phyloP scores from a whole-genome alignment of 64 coral and sea anemone species.

The Pocillopora damicornis region DNA sequence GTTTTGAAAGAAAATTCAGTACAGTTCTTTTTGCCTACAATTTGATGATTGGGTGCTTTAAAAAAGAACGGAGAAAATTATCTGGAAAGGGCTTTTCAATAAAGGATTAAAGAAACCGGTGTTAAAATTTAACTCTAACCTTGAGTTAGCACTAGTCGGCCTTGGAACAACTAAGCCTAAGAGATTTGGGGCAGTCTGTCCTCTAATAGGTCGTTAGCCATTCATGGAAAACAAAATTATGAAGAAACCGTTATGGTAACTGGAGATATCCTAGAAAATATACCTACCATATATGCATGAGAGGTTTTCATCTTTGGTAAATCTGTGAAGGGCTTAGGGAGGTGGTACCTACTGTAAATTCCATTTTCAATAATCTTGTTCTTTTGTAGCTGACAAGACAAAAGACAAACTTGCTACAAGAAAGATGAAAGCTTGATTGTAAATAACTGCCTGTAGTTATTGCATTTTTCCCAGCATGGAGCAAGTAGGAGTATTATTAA shows the following conservation, averaged over 20 bases:
- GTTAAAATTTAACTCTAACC: no score
- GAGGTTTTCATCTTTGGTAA: neutral
- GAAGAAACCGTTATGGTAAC: neutral
- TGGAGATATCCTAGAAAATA: neutral
- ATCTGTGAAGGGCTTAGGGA: neutral
- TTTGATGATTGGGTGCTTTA: no score
- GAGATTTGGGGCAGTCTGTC: neutral
- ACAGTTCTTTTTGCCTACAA: no score
- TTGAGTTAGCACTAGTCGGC: no score
- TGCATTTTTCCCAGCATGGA: no score
- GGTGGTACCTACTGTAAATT: conserved; percentile 18
- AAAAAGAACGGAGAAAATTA: no score
- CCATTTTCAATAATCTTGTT: neutral
- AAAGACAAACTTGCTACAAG: neutral
- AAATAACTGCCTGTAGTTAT: neutral
- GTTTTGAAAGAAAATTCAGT: no score
- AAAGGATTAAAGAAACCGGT: no score
- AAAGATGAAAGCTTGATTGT: neutral
- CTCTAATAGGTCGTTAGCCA: neutral
- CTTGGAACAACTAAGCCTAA: no score
- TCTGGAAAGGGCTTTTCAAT: no score
- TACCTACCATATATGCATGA: neutral
- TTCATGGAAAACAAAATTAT: no score
- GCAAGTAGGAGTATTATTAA: no score
- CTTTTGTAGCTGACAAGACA: neutral